Conservation (phyloP, 1,140 invertebrate genomes). For the Carcinoscorpius rotundicauda region DNA sequence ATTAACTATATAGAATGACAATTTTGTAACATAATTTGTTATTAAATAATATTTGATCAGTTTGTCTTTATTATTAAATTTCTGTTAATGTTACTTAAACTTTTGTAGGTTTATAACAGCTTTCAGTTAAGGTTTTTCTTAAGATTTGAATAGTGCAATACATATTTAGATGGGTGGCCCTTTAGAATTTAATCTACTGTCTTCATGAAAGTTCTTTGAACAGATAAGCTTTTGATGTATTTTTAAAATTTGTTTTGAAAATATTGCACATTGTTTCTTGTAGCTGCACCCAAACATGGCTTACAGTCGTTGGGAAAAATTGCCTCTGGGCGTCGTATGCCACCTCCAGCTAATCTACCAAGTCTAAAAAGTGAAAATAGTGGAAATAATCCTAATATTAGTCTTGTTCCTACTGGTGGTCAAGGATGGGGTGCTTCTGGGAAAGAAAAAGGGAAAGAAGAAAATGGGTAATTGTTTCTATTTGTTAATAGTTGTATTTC, state of each 20-base stretch:
- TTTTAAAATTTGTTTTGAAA: too few species aligned
- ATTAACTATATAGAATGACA: too few species aligned
- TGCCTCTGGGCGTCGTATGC: constrained; percentile 72
- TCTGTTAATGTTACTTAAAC: too few species aligned
- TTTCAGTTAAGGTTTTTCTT: too few species aligned
- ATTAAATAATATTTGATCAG: too few species aligned
- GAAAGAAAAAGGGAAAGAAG: constrained; percentile 35
- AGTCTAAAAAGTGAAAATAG: constrained; percentile 89
- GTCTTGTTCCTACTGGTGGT: constrained; percentile 56
- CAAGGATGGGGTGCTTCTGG: constrained; percentile 52
- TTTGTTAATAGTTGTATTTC: not conserved
- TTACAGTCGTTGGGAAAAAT: constrained; percentile 97
- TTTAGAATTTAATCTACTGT: too few species aligned
- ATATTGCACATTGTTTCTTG: constrained; percentile 17
- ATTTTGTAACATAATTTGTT: too few species aligned
- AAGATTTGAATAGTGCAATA: too few species aligned
- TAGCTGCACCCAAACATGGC: constrained; percentile 89
- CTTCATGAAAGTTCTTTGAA: not conserved
- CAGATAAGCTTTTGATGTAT: not conserved
- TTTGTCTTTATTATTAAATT: too few species aligned
- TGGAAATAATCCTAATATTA: constrained; percentile 57
- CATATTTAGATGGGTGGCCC: too few species aligned
- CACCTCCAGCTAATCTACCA: constrained; percentile 88
- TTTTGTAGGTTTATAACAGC: too few species aligned
- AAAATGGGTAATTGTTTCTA: constrained; percentile 15